Conservation (phyloP, 2,888 invertebrate species). For the Ennomos quercinarius region DNA sequence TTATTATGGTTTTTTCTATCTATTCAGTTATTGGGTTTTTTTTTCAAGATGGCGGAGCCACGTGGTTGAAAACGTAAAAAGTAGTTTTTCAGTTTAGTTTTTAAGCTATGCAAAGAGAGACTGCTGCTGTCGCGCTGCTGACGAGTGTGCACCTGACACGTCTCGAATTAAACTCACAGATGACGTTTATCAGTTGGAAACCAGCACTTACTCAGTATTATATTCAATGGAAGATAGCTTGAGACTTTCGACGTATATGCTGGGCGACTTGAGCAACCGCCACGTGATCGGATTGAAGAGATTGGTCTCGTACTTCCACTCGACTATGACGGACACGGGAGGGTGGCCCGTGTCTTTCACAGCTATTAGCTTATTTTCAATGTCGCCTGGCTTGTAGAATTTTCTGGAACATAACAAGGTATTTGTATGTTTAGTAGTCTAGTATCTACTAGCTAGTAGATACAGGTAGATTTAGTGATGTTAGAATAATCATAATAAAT, state of each 20-base stretch:
- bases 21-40: too few relatives aligned
- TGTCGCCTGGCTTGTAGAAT: slow-evolving; percentile 90
- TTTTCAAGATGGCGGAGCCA: too few relatives aligned
- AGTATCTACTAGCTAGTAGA: background rate
- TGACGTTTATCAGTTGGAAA: background rate
- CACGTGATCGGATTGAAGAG: slow-evolving; percentile 93
- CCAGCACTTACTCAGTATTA: slow-evolving; percentile 85
- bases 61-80: too few relatives aligned
- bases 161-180: too few relatives aligned
- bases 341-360: slow-evolving; percentile 87
- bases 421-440: background rate
- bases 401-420: slow-evolving; percentile 58
- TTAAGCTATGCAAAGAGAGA: too few relatives aligned
- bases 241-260: slow-evolving; percentile 90
- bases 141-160: too few relatives aligned
- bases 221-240: slow-evolving; percentile 90
- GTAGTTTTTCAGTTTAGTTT: too few relatives aligned
- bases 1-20: too few relatives aligned
- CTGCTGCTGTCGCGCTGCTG: too few relatives aligned
- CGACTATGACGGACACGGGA: slow-evolving; percentile 88
- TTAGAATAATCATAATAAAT: too few relatives aligned
- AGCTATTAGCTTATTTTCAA: slow-evolving; percentile 88
- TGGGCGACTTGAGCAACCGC: slow-evolving; percentile 90
- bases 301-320: slow-evolving; percentile 92
- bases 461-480: too few relatives aligned